Percentiles rank a stretch among this genome's conserved stretches.
Conservation (phyloP, 2,797 vertebrate genomes). For the Caiman crocodilus region DNA sequence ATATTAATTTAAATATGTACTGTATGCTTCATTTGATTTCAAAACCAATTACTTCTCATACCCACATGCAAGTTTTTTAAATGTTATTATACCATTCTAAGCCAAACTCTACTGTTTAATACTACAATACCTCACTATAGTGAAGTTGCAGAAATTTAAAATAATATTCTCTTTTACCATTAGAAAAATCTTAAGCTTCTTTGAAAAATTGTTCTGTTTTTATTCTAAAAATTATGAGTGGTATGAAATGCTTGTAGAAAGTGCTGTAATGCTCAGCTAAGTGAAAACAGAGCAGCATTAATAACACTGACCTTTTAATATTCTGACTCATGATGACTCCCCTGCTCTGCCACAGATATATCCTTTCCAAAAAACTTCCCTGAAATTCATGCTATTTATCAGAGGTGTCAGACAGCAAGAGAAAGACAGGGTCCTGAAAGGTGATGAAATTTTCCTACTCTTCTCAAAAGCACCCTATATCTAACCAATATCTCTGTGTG, state of each 20-base stretch:
- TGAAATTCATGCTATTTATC: neutral
- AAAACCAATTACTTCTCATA: no score
- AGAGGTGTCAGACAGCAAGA: conserved; percentile 39
- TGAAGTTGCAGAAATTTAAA: no score
- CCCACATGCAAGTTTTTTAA: no score
- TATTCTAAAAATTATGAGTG: neutral
- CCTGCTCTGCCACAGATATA: neutral
- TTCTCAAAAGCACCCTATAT: neutral
- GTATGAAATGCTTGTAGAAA: conserved; percentile 21
- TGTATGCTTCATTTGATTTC: no score
- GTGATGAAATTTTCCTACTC: neutral
- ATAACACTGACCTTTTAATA: conserved; percentile 51
- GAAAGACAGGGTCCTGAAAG: neutral
- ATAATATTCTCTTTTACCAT: neutral
- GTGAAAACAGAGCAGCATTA: conserved; percentile 64
- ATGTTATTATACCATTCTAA: no score
- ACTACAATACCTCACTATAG: no score
- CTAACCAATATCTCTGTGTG: neutral
- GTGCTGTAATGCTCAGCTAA: conserved; percentile 25
- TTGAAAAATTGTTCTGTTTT: neutral
- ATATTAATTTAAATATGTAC: no score
- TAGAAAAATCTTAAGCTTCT: neutral
- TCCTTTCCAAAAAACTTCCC: conserved; percentile 51
- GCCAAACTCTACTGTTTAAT: no score
- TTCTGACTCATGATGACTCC: conserved; percentile 57